Base-by-base conservation (phyloP, 2,888 invertebrate species). In the Nebria brevicollis region DNA sequence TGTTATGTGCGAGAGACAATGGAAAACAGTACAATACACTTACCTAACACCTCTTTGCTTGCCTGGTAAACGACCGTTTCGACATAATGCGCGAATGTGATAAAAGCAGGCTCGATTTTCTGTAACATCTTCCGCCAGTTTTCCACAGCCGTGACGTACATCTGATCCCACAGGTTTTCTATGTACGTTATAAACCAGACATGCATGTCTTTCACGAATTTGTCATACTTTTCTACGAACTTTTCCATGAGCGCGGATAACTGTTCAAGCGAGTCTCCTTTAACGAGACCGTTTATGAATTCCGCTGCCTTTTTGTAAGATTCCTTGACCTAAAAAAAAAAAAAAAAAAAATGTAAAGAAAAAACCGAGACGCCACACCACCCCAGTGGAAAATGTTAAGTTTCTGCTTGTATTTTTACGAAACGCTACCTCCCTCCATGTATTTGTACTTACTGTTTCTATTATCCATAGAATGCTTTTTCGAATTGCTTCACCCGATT, bases 401-500 rank as follows among this genome's bases (percentile, higher is more conserved):
- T 34, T 34, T 34, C 1, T 34, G 34, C 34, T 34, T 34, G 34
- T 34, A 34, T 34, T 34, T 34, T 34, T 34, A 1, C 34, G 34
- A 34, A 34, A 34, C 34, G 34, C 4, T 20, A 15, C 6, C 7
- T 66, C 15, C 41, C 4, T 41, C 4, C 73, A 42, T 15, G 79
- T 34, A 20, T 65, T 77, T 42, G 54, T n/a, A 84, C 86, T 86
- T 89, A 91, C 91, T 75, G 93, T 92, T 82, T 95, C 94, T 0
- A 95, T 93, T 0, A 95, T 91, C 93, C 94, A 95, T 0, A 93
- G 89, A 10, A 96, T 89, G 84, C 95, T 95, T 83, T 94, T 93
- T 73, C 95, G 93, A 25, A 96, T 92, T 0, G 95, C 95, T 84
- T 94, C 92, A 8, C 95, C 95, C 0, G 96, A 95, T 77, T 95